Base-by-base conservation (phyloP, 2,888 invertebrate genomes). In the Tiliacea citrago region DNA sequence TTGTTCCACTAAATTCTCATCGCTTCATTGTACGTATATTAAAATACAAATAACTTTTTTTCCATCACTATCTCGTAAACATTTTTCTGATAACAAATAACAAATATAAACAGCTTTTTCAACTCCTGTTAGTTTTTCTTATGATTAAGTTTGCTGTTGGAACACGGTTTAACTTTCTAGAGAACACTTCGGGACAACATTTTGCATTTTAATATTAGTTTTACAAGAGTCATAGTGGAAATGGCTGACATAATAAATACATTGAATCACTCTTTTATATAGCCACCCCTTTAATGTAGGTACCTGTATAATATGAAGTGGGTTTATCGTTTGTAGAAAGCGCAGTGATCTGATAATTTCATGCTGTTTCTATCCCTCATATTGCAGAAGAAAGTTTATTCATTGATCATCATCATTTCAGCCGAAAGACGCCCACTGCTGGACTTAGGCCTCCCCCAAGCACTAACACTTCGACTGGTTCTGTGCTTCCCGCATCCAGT, bases 181-280 rank as follows among this genome's bases (percentile, higher is more conserved):
- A 69, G 62, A 55, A 76, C 58, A 67, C 61, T 24, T 39, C 51
- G 69, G 66, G n/a, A 21, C 42, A 71, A 63, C 68, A 76, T 83
- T 82, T 83, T 82, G 84, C 84, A 82, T 82, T 82, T 82, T 81
- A 82, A 72, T 82, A 81, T 82, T 84, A 81, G 81, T 83, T 82
- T 83, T 72, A 69, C 53, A 67, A 80, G 68, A 83, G 39, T 72
- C 55, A 60, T 65, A 53, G 75, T 58, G 57, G 45, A 60, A 69
- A 80, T 62, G 55, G 61, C 24, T 66, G 47, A 51, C 51, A 39
- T 12, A 66, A 75, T 63, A 68, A 65, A 62, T 65, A 55, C 24
- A 39, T 42, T 75, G 24, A 62, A 74, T 67, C 21, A 9, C 9
- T 35, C 16, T 12, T 39, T 47, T 5, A 68, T 42, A 55, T 39